These are phyloP conservation scores for Chromobotia macracanthus DNA, from an alignment of 2,797 vertebrate species.

Conservation along the genomic window DNA sequence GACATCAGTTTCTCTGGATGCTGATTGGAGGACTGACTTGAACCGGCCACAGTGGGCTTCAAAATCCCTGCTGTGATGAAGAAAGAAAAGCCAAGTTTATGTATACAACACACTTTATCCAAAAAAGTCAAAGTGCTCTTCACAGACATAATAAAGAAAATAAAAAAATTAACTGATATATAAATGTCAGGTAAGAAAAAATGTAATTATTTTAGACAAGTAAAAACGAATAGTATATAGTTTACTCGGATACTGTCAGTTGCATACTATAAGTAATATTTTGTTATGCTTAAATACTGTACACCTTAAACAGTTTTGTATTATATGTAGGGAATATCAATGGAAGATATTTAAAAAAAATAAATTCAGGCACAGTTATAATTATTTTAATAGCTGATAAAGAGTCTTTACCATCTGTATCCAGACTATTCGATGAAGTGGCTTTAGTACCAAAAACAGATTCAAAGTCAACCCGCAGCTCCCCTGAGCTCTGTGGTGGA, in stretches of 20 bases:
- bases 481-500: conserved; percentile 84
- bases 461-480: conserved; percentile 98
- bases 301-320: too few relatives aligned
- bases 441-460: conserved; percentile 98
- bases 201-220: too few relatives aligned
- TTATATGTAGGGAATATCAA: too few relatives aligned
- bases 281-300: too few relatives aligned
- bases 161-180: not conserved
- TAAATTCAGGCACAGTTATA: not conserved
- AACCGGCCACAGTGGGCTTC: conserved; percentile 93
- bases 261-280: too few relatives aligned
- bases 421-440: conserved; percentile 82
- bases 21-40: conserved; percentile 83
- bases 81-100: conserved; percentile 14
- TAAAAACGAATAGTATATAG: too few relatives aligned
- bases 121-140: not conserved
- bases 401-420: conserved; percentile 86
- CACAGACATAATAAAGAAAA: not conserved
- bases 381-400: too few relatives aligned
- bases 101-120: not conserved
- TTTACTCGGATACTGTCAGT: too few relatives aligned
- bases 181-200: too few relatives aligned
- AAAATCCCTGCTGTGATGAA: conserved; percentile 88
- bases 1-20: conserved; percentile 93
- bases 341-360: not conserved